phyloP scores from a whole-genome alignment of 2,113 vertebrate genomes.

The Puffinus mauretanicus region DNA sequence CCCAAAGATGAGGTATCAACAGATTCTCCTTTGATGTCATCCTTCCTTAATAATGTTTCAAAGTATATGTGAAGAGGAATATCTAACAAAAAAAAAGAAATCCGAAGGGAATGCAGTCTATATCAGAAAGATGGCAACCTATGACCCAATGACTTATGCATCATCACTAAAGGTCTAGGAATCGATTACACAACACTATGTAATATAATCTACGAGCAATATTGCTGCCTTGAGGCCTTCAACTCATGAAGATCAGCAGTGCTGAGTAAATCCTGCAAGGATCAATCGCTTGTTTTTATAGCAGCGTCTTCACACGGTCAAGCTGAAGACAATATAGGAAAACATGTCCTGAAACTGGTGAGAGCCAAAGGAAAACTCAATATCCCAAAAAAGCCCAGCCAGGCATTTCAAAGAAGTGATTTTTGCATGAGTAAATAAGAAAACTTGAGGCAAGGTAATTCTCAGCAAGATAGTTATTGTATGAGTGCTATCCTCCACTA shows the following conservation, averaged over 20 bases:
- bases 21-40: slow-evolving; percentile 76
- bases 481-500: neutral
- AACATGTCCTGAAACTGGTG: neutral
- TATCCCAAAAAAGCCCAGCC: neutral
- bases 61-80: slow-evolving; percentile 74
- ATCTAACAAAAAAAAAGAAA: slow-evolving; percentile 70
- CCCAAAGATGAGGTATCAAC: slow-evolving; percentile 58
- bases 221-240: neutral
- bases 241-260: neutral
- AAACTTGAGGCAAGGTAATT: neutral
- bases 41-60: slow-evolving; percentile 72
- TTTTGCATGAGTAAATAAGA: neutral
- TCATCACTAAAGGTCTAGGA: neutral
- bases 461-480: neutral
- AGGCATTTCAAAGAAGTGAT: neutral
- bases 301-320: neutral
- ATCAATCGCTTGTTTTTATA: fast-evolving
- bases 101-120: neutral
- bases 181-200: neutral
- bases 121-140: neutral
- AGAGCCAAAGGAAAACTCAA: neutral
- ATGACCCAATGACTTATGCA: neutral
- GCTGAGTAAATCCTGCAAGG: neutral
- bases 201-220: neutral
- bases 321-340: neutral